These are phyloP conservation scores for Ambastaia sidthimunki DNA, from an alignment of 2,797 vertebrate genomes.

Conservation along the genomic window DNA sequence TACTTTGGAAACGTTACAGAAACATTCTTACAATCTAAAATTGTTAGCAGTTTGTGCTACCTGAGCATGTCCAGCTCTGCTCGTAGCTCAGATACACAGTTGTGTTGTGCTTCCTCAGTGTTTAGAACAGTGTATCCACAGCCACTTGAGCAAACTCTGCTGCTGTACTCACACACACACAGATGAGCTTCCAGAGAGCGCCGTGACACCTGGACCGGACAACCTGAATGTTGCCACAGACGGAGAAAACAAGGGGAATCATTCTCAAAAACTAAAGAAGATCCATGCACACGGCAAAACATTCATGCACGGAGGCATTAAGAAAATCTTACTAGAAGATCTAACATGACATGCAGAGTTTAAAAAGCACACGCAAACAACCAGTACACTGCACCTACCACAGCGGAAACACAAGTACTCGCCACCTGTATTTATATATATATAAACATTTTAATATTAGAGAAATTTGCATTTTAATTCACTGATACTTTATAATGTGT, in stretches of 20 bases:
- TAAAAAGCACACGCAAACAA: slow-evolving; percentile 17
- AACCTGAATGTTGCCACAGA: slow-evolving; percentile 72
- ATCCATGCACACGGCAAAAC: slow-evolving; percentile 5
- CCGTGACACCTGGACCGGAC: slow-evolving; percentile 81
- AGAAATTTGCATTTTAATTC: neutral
- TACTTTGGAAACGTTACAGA: no score
- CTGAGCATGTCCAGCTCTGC: slow-evolving; percentile 86
- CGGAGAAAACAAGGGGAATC: neutral
- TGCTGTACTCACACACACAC: slow-evolving; percentile 83
- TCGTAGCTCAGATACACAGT: slow-evolving; percentile 87
- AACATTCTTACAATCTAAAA: no score
- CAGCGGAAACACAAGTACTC: slow-evolving; percentile 77
- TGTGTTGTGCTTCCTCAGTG: slow-evolving; percentile 81
- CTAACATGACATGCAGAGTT: slow-evolving; percentile 35
- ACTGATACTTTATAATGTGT: neutral
- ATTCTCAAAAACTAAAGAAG: neutral
- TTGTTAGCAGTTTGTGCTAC: slow-evolving; percentile 62
- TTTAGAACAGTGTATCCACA: slow-evolving; percentile 83
- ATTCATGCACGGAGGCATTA: neutral
- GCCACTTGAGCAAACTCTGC: slow-evolving; percentile 83
- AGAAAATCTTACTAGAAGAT: neutral
- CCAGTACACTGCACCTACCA: slow-evolving; percentile 71
- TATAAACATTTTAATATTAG: slow-evolving; percentile 58
- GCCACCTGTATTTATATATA: slow-evolving; percentile 73
- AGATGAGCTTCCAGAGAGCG: slow-evolving; percentile 82